Percentiles rank a stretch among this genome's conserved stretches.
Conservation (phyloP, 2,113 vertebrate species). For the Podocnemis expansa region DNA sequence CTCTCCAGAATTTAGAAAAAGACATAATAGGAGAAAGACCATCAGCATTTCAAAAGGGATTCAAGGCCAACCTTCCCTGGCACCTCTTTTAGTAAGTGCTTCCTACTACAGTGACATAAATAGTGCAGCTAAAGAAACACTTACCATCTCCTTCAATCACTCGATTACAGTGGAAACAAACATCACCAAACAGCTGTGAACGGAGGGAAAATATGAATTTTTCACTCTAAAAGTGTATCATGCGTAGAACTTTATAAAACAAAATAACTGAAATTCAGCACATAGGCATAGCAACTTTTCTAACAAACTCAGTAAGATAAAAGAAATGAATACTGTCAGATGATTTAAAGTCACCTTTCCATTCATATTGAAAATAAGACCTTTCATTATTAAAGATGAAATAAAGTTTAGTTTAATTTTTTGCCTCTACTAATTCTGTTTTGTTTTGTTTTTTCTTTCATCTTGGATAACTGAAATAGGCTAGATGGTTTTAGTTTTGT, state of each 20-base stretch:
- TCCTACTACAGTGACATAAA: neutral
- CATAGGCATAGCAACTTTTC: neutral
- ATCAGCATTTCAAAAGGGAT: neutral
- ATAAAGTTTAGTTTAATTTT: neutral
- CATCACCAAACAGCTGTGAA: constrained; percentile 94
- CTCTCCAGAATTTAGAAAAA: neutral
- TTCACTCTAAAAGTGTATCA: neutral
- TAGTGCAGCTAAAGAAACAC: constrained; percentile 38
- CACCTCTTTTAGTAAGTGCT: neutral
- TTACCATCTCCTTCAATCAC: constrained; percentile 98
- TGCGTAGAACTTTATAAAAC: neutral
- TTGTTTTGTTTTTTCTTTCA: neutral
- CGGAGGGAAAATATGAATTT: neutral
- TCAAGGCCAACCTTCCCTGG: neutral
- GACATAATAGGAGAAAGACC: neutral
- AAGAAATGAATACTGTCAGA: neutral
- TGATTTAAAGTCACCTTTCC: neutral
- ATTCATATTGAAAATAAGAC: neutral
- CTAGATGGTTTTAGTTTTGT: neutral
- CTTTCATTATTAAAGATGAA: neutral
- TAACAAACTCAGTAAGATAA: neutral
- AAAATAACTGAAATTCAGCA: neutral
- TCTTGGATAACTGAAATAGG: neutral
- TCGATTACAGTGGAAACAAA: constrained; percentile 97
- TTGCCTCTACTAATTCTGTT: neutral